phyloP scores from a whole-genome alignment of 2,888 invertebrate species.

The Nyleta sp. region DNA sequence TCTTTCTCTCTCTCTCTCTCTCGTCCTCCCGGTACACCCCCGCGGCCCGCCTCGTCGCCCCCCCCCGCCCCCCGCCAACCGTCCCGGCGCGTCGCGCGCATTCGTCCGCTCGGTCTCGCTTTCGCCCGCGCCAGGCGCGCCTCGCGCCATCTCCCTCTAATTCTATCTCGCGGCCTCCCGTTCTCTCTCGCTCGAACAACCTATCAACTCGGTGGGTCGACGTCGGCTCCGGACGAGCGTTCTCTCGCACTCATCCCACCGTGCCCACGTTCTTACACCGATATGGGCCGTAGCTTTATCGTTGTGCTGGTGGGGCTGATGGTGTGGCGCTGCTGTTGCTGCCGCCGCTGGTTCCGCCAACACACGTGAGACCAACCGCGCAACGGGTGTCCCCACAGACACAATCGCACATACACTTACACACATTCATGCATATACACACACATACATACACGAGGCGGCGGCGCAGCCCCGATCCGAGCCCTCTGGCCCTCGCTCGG shows the following conservation, averaged over 20 bases:
- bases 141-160: slow-evolving; percentile 76
- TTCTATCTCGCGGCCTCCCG: slow-evolving; percentile 76
- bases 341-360: slow-evolving; percentile 60
- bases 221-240: slow-evolving; percentile 79
- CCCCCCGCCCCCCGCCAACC: slow-evolving; percentile 35
- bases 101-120: slow-evolving; percentile 56
- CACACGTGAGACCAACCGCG: slow-evolving; percentile 69
- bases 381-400: slow-evolving; percentile 75
- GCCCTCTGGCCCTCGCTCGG: too few species aligned
- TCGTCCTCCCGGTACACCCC: slow-evolving; percentile 34
- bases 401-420: slow-evolving; percentile 8
- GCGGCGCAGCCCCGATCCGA: slow-evolving; percentile 7
- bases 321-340: slow-evolving; percentile 53
- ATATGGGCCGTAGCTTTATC: slow-evolving; percentile 78
- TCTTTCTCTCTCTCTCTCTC: slow-evolving; percentile 46
- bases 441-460: too few species aligned
- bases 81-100: slow-evolving; percentile 51
- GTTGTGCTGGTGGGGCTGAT: slow-evolving; percentile 71
- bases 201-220: slow-evolving; percentile 82
- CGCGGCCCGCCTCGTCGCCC: neutral
- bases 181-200: slow-evolving; percentile 78
- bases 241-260: slow-evolving; percentile 79
- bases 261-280: slow-evolving; percentile 81
- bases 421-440: too few species aligned
- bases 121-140: neutral